phyloP scores from a whole-genome alignment of 1,140 invertebrate species.

The Bombus cullumanus region DNA sequence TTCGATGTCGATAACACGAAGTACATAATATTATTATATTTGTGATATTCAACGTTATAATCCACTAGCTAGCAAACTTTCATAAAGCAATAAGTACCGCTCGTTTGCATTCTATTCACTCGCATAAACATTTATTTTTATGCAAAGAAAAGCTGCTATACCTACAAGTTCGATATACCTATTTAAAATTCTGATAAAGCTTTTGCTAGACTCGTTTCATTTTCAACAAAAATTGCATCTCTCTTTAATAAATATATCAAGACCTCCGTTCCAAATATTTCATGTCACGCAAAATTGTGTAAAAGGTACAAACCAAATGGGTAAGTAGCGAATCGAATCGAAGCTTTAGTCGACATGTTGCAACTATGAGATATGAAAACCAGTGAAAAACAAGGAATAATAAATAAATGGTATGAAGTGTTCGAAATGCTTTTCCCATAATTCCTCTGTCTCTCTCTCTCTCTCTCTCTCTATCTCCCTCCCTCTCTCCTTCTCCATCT shows the following conservation, averaged over 20 bases:
- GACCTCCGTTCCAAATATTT: background rate
- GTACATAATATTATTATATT: too few relatives aligned
- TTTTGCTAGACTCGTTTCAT: background rate
- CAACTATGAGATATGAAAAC: background rate
- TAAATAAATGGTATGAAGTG: background rate
- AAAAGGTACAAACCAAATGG: background rate
- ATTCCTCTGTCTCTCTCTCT: too few relatives aligned
- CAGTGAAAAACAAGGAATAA: background rate
- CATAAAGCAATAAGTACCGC: too few relatives aligned
- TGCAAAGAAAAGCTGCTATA: too few relatives aligned
- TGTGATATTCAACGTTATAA: too few relatives aligned
- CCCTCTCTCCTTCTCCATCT: accelerated
- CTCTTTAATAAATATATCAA: background rate
- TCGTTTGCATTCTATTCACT: too few relatives aligned
- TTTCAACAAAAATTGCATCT: background rate
- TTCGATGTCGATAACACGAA: background rate
- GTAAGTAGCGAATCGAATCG: background rate
- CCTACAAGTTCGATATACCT: too few relatives aligned
- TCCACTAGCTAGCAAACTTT: too few relatives aligned
- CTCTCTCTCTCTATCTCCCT: too few relatives aligned
- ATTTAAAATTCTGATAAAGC: background rate
- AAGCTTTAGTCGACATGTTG: background rate
- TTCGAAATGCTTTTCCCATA: too few relatives aligned
- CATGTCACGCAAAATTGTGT: background rate
- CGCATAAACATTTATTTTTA: too few relatives aligned